Evolutionary conservation across 2,888 invertebrate species (phyloP).

Genomic region (Nemotelus nigrinus): DNA sequence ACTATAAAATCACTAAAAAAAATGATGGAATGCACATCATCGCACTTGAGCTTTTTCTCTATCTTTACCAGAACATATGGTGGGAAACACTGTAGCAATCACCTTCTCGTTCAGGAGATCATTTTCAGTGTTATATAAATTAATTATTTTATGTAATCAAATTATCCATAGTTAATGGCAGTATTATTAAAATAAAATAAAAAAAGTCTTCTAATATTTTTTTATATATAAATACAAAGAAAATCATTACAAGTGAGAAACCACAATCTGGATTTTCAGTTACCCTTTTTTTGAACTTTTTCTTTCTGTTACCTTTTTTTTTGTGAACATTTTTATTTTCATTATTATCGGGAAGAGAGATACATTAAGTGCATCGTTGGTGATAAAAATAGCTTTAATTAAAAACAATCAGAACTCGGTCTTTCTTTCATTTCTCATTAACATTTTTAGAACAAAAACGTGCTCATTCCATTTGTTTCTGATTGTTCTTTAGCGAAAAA

Average conservation of each 20-base stretch:
- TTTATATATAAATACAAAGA: conserved; percentile 50
- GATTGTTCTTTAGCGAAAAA: conserved; percentile 99
- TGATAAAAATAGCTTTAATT: neutral
- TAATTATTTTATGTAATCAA: conserved; percentile 50
- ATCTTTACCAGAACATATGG: too few species aligned
- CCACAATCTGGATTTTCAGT: conserved; percentile 49
- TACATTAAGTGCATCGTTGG: too few species aligned
- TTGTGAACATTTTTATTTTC: conserved; percentile 27
- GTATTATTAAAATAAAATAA: conserved; percentile 49
- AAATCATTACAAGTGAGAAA: conserved; percentile 45
- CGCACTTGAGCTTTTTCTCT: too few species aligned
- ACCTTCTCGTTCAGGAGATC: too few species aligned
- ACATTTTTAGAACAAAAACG: conserved; percentile 88
- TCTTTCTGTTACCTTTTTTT: conserved; percentile 18
- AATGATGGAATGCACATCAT: too few species aligned
- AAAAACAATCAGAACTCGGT: conserved; percentile 8
- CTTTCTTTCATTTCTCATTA: neutral
- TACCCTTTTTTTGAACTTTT: conserved; percentile 28
- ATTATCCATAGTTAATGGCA: conserved; percentile 46
- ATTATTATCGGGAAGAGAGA: neutral
- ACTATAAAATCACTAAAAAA: too few species aligned
- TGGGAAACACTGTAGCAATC: too few species aligned
- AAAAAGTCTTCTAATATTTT: conserved; percentile 47
- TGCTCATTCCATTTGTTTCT: conserved; percentile 99
- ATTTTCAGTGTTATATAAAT: conserved; percentile 49